Base-by-base conservation (phyloP, 2,113 vertebrate genomes). In the Petrocephalus zakoni region DNA sequence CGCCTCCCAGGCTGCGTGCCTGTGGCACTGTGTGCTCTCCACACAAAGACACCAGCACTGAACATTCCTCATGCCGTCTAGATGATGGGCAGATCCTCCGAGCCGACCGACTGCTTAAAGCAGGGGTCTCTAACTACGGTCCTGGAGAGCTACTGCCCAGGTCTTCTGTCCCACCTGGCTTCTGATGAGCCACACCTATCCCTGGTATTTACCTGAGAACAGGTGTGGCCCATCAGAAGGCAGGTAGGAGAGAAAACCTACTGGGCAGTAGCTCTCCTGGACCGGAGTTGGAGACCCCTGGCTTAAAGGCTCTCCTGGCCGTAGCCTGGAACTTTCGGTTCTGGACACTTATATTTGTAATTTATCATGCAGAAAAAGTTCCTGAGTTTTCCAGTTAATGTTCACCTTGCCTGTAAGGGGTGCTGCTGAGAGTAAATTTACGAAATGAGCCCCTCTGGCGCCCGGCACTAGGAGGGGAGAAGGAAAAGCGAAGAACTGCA, bases 41-140 rank as follows among this genome's bases (percentile, higher is more conserved):
- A 88, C 72, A 88, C 29, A 61, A 15, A 88, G 2, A 89, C 34
- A 58, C 49, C 17, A 72, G 19, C 53, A 82, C 25, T 17, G 52
- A 85, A 61, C 87, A 88, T 25, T 90, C 90, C 90, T 91, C 89
- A 87, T 87, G 68, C 72, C 89, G 87, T 85, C 52, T 87, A 84
- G 88, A 90, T 58, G 47, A 84, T 81, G 89, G 75, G 88, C 91
- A 91, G 93, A 90, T 93, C 88, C 87, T 58, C 86, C 88, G 92
- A 85, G 89, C 87, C 93, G 93, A 90, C 90, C 88, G 47, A 72
- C 72, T 86, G 22, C 15, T 88, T 64, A 87, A 88, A 87, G 88
- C n/a, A n/a, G n/a, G n/a, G n/a, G n/a, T n/a, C n/a, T n/a, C n/a
- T n/a, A n/a, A n/a, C n/a, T n/a, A n/a, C n/a, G n/a, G n/a, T n/a